Evolutionary conservation across 2,888 invertebrate genomes (phyloP).

Genomic region (Pammene fasciana): DNA sequence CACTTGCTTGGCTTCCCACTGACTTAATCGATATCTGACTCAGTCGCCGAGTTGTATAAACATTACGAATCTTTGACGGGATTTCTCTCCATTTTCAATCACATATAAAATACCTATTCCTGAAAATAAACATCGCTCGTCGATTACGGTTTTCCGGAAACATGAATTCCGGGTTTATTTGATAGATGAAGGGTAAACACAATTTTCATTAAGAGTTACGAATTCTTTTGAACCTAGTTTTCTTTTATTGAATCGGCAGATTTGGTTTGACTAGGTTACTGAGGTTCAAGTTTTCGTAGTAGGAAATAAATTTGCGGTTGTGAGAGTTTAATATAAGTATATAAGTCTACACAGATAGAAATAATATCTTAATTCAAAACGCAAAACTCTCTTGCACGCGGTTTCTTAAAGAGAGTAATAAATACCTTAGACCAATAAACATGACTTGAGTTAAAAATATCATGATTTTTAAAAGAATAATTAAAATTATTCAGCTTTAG

Average conservation of each 20-base stretch:
- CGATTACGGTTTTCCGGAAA: slow-evolving; percentile 7
- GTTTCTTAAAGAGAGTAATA: too few species aligned
- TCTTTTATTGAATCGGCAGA: neutral
- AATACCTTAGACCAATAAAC: too few species aligned
- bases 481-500: too few species aligned
- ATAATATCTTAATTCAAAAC: too few species aligned
- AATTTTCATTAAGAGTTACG: slow-evolving; percentile 9
- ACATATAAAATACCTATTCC: neutral
- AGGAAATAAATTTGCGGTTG: too few species aligned
- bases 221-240: slow-evolving; percentile 5
- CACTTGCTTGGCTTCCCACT: slow-evolving; percentile 64
- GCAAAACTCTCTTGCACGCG: too few species aligned
- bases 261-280: neutral
- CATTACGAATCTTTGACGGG: neutral
- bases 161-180: neutral
- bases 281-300: neutral
- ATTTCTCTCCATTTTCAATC: neutral
- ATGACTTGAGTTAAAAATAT: too few species aligned
- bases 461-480: too few species aligned
- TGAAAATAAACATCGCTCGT: neutral
- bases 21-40: slow-evolving; percentile 59
- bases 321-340: too few species aligned
- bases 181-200: neutral
- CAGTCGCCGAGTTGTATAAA: neutral
- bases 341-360: too few species aligned